Conservation (phyloP, 2,797 vertebrate species). For the Adrianichthys oophorus region DNA sequence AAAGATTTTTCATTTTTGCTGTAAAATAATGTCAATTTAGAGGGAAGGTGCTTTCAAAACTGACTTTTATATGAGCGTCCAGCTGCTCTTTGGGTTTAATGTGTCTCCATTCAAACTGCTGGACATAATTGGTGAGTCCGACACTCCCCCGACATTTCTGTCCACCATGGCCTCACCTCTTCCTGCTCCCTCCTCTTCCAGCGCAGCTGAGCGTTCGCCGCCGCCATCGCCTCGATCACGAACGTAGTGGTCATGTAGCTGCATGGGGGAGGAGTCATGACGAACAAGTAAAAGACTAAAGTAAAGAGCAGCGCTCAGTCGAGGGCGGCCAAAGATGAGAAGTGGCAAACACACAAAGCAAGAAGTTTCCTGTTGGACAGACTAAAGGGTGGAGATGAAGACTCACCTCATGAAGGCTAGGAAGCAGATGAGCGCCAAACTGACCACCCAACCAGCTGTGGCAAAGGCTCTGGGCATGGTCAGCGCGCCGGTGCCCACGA, state of each 20-base stretch:
- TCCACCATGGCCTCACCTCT: slow-evolving; percentile 75
- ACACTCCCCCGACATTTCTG: neutral
- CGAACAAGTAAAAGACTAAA: no score
- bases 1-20: no score
- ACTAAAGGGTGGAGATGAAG: neutral
- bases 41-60: no score
- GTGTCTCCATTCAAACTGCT: no score
- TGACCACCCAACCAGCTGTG: slow-evolving; percentile 91
- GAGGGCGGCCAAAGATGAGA: no score
- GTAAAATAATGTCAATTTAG: no score
- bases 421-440: slow-evolving; percentile 87
- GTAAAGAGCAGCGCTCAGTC: no score
- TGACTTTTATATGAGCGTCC: no score
- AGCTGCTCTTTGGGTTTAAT: no score
- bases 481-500: slow-evolving; percentile 93
- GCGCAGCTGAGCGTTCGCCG: slow-evolving; percentile 92
- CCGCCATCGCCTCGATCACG: slow-evolving; percentile 96
- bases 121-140: no score
- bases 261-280: slow-evolving; percentile 3
- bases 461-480: slow-evolving; percentile 98
- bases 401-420: slow-evolving; percentile 95
- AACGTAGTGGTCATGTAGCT: slow-evolving; percentile 98
- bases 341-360: no score
- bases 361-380: neutral
- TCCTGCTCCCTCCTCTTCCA: slow-evolving; percentile 93